phyloP scores from a whole-genome alignment of 2,113 vertebrate genomes.

The Aythya baeri region DNA sequence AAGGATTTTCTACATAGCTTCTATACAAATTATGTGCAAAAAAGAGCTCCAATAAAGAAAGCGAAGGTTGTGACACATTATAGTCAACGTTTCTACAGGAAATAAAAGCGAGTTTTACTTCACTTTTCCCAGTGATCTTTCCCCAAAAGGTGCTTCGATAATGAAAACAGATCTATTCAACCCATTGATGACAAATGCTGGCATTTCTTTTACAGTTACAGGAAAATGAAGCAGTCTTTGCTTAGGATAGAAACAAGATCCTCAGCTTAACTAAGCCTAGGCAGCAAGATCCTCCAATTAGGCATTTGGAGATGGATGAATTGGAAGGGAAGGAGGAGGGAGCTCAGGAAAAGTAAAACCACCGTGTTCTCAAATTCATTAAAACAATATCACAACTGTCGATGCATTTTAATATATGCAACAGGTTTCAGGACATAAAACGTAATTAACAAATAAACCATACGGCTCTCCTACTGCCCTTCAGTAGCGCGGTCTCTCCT shows the following conservation, averaged over 20 bases:
- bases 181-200: neutral
- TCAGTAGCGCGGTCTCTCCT: neutral
- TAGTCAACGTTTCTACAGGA: neutral
- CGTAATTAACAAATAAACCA: neutral
- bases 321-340: neutral
- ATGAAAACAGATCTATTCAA: neutral
- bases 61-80: neutral
- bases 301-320: neutral
- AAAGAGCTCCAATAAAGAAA: neutral
- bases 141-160: neutral
- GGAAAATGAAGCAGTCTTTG: neutral
- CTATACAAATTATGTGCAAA: neutral
- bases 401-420: neutral
- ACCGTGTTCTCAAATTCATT: neutral
- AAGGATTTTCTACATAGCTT: neutral
- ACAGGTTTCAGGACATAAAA: neutral
- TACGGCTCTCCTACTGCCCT: neutral
- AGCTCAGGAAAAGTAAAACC: neutral
- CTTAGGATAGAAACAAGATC: neutral
- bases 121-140: neutral
- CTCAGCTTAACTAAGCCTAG: neutral
- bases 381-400: neutral
- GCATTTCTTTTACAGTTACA: neutral
- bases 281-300: neutral
- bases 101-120: slow-evolving; percentile 6